These are phyloP conservation scores for Notothenia rossii DNA, from an alignment of 2,113 vertebrate species.

Conservation along the genomic window DNA sequence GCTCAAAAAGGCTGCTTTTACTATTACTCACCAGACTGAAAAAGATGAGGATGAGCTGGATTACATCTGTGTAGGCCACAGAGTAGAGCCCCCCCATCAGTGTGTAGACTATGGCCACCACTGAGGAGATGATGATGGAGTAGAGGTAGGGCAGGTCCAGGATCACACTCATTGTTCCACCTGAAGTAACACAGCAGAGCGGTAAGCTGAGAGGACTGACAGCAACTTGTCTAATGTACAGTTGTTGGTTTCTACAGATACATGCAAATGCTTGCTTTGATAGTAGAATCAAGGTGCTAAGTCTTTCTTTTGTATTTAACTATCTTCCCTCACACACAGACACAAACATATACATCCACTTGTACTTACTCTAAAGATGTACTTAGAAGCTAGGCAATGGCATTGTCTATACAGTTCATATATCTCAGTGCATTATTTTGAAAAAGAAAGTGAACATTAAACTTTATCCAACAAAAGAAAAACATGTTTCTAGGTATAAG, in stretches of 20 bases:
- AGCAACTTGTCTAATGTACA: constrained; percentile 13
- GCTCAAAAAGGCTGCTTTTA: not conserved
- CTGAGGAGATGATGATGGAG: constrained; percentile 86
- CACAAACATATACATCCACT: constrained; percentile 47
- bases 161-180: constrained; percentile 87
- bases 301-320: constrained; percentile 26
- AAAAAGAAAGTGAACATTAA: not conserved
- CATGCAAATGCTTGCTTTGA: constrained; percentile 56
- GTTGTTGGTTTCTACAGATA: constrained; percentile 10
- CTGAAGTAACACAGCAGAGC: constrained; percentile 72
- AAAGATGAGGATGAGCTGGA: constrained; percentile 87
- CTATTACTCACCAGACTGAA: constrained; percentile 84
- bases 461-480: constrained; percentile 20
- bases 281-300: constrained; percentile 30
- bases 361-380: constrained; percentile 14
- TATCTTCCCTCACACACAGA: constrained; percentile 36
- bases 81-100: constrained; percentile 89
- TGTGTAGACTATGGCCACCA: constrained; percentile 86
- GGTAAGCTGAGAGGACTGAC: constrained; percentile 25
- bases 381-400: constrained; percentile 20
- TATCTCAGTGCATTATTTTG: constrained; percentile 18
- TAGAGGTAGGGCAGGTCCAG: constrained; percentile 83
- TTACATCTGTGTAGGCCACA: constrained; percentile 89
- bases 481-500: constrained; percentile 15
- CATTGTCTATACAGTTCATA: constrained; percentile 19